These are phyloP conservation scores for Cantharis nigra DNA, from an alignment of 2,888 invertebrate species.

Conservation along the genomic window DNA sequence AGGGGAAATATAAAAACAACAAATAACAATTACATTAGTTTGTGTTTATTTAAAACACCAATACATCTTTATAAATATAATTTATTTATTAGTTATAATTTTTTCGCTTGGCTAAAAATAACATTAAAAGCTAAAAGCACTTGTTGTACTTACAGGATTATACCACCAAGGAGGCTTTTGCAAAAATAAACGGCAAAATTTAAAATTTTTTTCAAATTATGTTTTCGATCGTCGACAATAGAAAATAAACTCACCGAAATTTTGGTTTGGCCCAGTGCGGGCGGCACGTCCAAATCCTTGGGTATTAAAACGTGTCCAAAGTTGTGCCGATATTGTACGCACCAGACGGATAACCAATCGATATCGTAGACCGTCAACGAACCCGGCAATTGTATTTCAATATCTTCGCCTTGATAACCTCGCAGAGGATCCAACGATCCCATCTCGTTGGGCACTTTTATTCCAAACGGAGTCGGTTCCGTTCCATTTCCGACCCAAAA, in stretches of 20 bases:
- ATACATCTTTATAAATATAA: conserved; percentile 10
- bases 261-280: conserved; percentile 87
- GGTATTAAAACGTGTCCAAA: conserved; percentile 90
- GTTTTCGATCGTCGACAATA: neutral
- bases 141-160: conserved; percentile 78
- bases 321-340: conserved; percentile 86
- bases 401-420: conserved; percentile 89
- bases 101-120: neutral
- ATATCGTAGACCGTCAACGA: conserved; percentile 86
- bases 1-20: conserved; percentile 41
- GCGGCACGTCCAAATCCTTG: conserved; percentile 86
- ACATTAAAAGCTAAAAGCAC: conserved; percentile 27
- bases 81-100: neutral
- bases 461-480: conserved; percentile 79
- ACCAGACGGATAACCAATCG: conserved; percentile 91
- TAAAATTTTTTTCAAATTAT: conserved; percentile 1
- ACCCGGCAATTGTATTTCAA: conserved; percentile 86
- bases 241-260: conserved; percentile 73
- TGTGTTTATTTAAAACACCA: conserved; percentile 22
- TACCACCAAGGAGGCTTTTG: conserved; percentile 90
- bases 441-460: conserved; percentile 88
- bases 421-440: conserved; percentile 80
- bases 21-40: conserved; percentile 27
- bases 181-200: conserved; percentile 7
- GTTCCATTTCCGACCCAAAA: conserved; percentile 93